Base-by-base conservation (phyloP, 2,797 vertebrate genomes). In the Amphiprion clarkii region DNA sequence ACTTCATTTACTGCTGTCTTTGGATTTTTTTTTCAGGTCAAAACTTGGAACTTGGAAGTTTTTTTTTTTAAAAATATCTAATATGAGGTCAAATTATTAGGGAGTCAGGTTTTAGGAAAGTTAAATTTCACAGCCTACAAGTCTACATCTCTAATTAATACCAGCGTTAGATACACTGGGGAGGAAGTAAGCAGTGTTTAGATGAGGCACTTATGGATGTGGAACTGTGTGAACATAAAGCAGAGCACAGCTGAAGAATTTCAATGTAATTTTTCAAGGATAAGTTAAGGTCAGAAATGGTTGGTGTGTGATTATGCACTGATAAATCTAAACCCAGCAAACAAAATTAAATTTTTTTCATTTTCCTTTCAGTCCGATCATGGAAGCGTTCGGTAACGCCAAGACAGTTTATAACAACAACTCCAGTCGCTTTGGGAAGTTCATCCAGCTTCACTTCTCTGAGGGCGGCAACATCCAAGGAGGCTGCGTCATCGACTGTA, bases 351-450 rank as follows among this genome's bases (percentile, higher is more conserved):
- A 3, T 16, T 17, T 33, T 53, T 16, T 19, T 33, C 51, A 0
- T 17, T 85, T 11, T 83, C 75, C 76, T 56, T 76, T 1, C 90
- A 98, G 97, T 83, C 97, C 97, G 0, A 97, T 98, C 86, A 96
- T 98, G 95, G 97, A 98, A 78, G 97, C 96, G 3, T 98, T 98
- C 84, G 97, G 97, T 36, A 98, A 98, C 9, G 97, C 97, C 39
- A 98, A 97, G 88, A 98, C 97, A 0, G 96, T 98, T 85, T 98
- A 98, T 93, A 98, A 98, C 93, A 98, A 98, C 93, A 98, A 98
- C 91, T 98, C 97, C 81, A 98, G 97, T 64, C 97, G 97, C 71
- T 98, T 98, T 57, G 97, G 97, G 74, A 98, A 98, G 87, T 98
- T 98, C 90, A 97, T 98, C 90, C 97, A 97, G 88, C 96, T 98